Conservation (phyloP, 1,140 invertebrate species). For the Leptinotarsa lineolata region DNA sequence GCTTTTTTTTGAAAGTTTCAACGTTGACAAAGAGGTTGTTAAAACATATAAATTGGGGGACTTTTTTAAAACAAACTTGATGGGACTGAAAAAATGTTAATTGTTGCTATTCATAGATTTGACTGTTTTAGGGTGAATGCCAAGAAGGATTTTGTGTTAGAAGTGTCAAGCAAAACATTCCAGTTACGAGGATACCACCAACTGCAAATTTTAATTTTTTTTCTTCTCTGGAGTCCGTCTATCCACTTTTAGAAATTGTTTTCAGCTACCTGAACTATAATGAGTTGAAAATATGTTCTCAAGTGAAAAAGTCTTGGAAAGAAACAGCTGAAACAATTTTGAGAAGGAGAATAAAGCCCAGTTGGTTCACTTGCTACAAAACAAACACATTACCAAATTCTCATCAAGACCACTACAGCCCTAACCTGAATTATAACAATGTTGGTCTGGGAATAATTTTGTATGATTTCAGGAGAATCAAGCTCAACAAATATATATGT, state of each 20-base stretch:
- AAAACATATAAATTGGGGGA: too few species aligned
- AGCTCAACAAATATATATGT: conserved; percentile 41
- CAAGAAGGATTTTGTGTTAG: conserved; percentile 33
- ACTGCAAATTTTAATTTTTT: conserved; percentile 39
- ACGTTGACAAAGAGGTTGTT: too few species aligned
- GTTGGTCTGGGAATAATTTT: conserved; percentile 40
- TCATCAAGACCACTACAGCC: conserved; percentile 34
- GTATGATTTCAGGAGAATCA: conserved; percentile 38
- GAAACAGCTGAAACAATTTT: conserved; percentile 34
- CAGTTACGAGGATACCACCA: conserved; percentile 6
- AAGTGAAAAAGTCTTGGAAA: conserved; percentile 40
- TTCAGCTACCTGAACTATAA: conserved; percentile 41
- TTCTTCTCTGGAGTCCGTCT: conserved; percentile 39
- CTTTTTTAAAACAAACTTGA: too few species aligned
- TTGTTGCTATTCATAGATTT: too few species aligned
- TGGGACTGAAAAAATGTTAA: too few species aligned
- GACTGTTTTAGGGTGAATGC: conserved; percentile 14
- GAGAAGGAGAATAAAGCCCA: conserved; percentile 33
- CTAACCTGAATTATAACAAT: conserved; percentile 41
- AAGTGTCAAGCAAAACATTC: conserved; percentile 28
- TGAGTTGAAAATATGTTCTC: conserved; percentile 36
- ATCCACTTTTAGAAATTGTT: conserved; percentile 43
- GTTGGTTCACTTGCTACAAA: conserved; percentile 45
- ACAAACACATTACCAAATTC: conserved; percentile 14
- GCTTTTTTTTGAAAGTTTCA: too few species aligned